Conservation (phyloP, 2,113 vertebrate species). For the Egretta garzetta region DNA sequence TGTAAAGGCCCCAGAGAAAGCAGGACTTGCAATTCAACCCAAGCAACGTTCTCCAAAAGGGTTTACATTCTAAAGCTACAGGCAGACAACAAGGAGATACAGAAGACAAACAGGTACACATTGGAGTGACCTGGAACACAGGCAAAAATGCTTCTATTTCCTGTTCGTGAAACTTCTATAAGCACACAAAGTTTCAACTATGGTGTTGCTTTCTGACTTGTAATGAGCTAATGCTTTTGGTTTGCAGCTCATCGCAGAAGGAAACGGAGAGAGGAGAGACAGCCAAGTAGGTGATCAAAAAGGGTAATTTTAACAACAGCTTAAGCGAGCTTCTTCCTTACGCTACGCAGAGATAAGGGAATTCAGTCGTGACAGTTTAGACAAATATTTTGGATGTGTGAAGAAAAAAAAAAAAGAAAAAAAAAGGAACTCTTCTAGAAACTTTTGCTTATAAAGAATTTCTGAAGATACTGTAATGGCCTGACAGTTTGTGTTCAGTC, state of each 20-base stretch:
- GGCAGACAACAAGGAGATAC: background rate
- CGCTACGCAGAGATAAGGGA: background rate
- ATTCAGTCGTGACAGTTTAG: background rate
- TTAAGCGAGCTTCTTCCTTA: background rate
- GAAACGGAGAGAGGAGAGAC: background rate
- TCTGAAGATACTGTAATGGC: background rate
- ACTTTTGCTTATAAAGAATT: background rate
- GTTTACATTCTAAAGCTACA: too few relatives aligned
- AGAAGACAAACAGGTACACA: background rate
- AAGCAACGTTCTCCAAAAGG: too few relatives aligned
- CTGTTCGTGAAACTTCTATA: background rate
- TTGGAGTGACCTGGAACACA: background rate
- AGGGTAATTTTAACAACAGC: background rate
- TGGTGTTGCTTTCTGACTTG: background rate
- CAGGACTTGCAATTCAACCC: too few relatives aligned
- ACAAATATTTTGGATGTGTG: background rate
- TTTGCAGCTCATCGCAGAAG: background rate
- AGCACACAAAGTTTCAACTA: background rate
- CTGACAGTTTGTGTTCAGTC: background rate
- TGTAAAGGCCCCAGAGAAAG: background rate
- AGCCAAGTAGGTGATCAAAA: background rate
- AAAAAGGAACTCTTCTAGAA: background rate
- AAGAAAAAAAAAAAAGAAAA: background rate
- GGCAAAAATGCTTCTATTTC: background rate
- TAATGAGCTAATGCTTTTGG: background rate